A percentile compares a stretch with the other conserved stretches of the same genome.
phyloP scores from a whole-genome alignment of 2,113 vertebrate species.

The Lates calcarifer region DNA sequence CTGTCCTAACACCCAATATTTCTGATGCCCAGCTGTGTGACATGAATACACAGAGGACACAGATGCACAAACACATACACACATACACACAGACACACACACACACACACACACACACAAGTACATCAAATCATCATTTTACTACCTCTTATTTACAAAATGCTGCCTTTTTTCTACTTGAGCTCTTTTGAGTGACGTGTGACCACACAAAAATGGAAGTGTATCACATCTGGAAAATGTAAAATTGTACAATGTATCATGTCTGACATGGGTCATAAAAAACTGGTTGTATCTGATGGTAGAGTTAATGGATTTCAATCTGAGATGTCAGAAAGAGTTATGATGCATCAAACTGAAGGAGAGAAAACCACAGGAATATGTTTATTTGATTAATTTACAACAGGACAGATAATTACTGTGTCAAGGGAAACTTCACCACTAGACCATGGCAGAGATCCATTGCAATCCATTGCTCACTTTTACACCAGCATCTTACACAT shows the following conservation, averaged over 20 bases:
- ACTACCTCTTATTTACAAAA: constrained; percentile 6
- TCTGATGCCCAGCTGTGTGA: constrained; percentile 42
- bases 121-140: constrained; percentile 2
- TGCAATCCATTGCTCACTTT: constrained; percentile 14
- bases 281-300: background rate
- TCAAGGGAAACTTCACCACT: constrained; percentile 24
- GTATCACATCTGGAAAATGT: constrained; percentile 24
- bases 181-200: constrained; percentile 11
- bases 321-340: background rate
- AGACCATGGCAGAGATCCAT: background rate
- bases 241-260: no score
- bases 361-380: constrained; percentile 5
- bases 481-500: background rate
- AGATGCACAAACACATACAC: background rate
- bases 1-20: constrained; percentile 39
- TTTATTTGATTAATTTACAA: constrained; percentile 28
- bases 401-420: constrained; percentile 5
- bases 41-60: constrained; percentile 27
- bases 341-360: background rate
- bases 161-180: background rate
- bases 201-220: constrained; percentile 10
- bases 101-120: background rate
- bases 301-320: constrained; percentile 33
- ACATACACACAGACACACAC: background rate
- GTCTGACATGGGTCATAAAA: constrained; percentile 20